Conservation (phyloP, 1,140 invertebrate species). For the Neoseiulus cucumeris region DNA sequence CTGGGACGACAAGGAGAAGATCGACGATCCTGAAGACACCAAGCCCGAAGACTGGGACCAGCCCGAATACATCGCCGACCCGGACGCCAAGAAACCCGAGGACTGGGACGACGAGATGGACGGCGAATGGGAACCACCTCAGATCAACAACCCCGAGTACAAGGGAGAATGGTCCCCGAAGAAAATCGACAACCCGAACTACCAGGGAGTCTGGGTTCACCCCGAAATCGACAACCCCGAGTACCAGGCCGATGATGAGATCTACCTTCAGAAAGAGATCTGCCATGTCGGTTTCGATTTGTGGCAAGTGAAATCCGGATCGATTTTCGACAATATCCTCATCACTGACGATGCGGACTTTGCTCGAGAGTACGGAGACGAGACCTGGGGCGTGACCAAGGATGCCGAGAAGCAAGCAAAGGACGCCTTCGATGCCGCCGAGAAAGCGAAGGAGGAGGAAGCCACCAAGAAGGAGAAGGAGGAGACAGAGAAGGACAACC, state of each 20-base stretch:
- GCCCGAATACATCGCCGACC: constrained; percentile 92
- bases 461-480: constrained; percentile 23
- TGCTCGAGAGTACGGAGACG: constrained; percentile 44
- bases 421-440: constrained; percentile 64
- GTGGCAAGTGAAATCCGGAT: constrained; percentile 94
- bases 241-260: constrained; percentile 51
- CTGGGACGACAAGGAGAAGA: constrained; percentile 85
- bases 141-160: constrained; percentile 48
- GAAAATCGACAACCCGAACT: constrained; percentile 89
- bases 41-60: constrained; percentile 77
- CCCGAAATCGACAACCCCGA: constrained; percentile 98
- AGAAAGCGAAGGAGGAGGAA: constrained; percentile 38
- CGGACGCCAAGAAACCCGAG: constrained; percentile 89
- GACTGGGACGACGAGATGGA: constrained; percentile 99
- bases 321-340: constrained; percentile 93
- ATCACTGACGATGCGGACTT: constrained; percentile 69
- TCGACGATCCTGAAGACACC: constrained; percentile 81
- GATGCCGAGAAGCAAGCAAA: constrained; percentile 89
- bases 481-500: background rate
- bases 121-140: constrained; percentile 84
- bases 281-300: constrained; percentile 87
- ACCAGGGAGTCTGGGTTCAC: constrained; percentile 87
- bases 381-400: constrained; percentile 32
- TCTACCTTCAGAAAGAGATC: constrained; percentile 73
- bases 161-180: constrained; percentile 70